phyloP scores from a whole-genome alignment of 30 jellyfish, hydroid and myxozoan genomes.

The Cassiopea andromeda region DNA sequence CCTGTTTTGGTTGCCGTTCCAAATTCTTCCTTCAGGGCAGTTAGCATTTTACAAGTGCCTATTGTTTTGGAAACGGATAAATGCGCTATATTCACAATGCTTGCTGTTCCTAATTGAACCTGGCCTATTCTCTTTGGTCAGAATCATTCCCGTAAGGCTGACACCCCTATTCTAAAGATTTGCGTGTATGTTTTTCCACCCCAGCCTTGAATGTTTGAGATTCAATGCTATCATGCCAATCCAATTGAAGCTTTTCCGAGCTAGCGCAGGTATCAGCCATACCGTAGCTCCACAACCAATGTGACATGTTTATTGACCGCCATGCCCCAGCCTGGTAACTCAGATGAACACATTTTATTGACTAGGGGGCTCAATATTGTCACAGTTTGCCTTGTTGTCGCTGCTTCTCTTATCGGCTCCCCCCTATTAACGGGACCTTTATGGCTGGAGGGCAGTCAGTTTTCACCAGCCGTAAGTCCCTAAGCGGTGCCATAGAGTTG shows the following conservation, averaged over 20 bases:
- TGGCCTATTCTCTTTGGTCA: conserved; percentile 64
- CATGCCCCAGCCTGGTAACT: background rate
- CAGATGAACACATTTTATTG: background rate
- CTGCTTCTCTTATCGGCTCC: background rate
- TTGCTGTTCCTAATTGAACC: conserved; percentile 46
- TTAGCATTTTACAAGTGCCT: conserved; percentile 39
- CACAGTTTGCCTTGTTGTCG: conserved; percentile 4
- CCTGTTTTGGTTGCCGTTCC: conserved; percentile 56
- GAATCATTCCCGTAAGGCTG: conserved; percentile 51
- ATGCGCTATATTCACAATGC: conserved; percentile 27
- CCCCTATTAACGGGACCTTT: background rate
- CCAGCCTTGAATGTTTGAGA: conserved; percentile 38
- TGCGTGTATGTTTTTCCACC: conserved; percentile 37
- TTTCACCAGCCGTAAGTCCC: conserved; percentile 23
- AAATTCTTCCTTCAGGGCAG: background rate
- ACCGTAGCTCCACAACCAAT: background rate
- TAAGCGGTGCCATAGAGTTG: conserved; percentile 24
- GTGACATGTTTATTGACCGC: background rate
- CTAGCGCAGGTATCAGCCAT: background rate
- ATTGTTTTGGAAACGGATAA: conserved; percentile 24
- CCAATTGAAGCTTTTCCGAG: conserved; percentile 8
- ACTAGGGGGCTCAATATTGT: conserved; percentile 7
- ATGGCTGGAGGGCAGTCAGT: conserved; percentile 28
- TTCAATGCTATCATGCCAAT: conserved; percentile 38
- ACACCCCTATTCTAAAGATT: conserved; percentile 37